These are phyloP conservation scores for Sternotherus odoratus DNA, from an alignment of 2,797 vertebrate genomes.

Conservation along the genomic window DNA sequence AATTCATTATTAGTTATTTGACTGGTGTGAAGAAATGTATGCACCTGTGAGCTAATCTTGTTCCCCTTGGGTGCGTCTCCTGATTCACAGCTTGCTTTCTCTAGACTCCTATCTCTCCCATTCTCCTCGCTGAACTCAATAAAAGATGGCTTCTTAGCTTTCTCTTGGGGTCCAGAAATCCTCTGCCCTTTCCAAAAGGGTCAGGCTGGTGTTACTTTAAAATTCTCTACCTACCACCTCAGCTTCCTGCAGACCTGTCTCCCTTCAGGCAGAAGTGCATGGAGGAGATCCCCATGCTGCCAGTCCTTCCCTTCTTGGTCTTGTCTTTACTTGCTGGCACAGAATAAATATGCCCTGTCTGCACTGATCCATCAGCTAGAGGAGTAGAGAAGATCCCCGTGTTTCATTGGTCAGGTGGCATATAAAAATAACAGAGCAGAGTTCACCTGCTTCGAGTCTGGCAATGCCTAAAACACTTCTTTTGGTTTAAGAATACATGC, in stretches of 20 bases:
- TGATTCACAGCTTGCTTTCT: neutral
- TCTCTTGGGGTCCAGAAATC: accelerated
- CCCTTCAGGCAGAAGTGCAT: neutral
- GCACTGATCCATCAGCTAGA: accelerated
- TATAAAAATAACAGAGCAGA: neutral
- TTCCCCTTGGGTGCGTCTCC: neutral
- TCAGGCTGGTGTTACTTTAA: accelerated
- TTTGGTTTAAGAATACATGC: accelerated
- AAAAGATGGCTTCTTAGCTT: neutral
- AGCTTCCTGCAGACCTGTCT: accelerated
- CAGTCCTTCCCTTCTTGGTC: neutral
- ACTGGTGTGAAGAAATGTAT: neutral
- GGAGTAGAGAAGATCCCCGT: neutral
- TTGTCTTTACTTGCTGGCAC: neutral
- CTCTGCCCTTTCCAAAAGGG: neutral
- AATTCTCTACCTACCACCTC: neutral
- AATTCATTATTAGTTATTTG: neutral
- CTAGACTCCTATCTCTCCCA: accelerated
- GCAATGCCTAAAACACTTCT: neutral
- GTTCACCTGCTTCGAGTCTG: neutral
- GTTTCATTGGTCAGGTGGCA: neutral
- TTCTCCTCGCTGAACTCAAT: neutral
- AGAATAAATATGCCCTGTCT: neutral
- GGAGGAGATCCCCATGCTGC: neutral
- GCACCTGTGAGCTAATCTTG: neutral